These are phyloP conservation scores for Sus scrofa DNA, from an alignment of 2,113 vertebrate species.

Conservation along the genomic window DNA sequence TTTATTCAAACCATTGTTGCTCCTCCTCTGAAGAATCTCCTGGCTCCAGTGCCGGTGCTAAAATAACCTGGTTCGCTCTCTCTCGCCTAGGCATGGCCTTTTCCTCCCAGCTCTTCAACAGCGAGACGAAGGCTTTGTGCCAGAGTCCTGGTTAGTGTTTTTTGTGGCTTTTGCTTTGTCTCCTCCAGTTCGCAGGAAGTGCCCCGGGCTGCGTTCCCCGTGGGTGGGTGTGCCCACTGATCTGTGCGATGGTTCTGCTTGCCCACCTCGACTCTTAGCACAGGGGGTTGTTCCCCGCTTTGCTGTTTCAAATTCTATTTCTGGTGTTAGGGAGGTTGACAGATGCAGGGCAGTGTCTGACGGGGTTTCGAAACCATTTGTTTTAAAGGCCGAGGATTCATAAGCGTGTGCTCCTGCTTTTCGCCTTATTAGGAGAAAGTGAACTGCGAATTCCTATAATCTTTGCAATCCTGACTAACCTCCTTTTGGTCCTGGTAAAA, in stretches of 20 bases:
- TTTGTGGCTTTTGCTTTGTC: neutral
- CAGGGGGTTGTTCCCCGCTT: neutral
- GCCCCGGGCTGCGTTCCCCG: neutral
- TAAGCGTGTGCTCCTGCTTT: neutral
- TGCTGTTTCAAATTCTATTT: neutral
- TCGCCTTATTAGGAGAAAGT: conserved; percentile 60
- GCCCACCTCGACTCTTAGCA: neutral
- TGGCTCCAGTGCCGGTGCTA: neutral
- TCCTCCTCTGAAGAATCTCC: neutral
- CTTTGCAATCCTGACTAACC: neutral
- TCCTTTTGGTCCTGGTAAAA: neutral
- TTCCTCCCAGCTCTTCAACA: neutral
- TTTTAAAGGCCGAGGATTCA: neutral
- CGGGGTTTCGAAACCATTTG: neutral
- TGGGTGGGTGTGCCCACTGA: neutral
- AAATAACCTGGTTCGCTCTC: neutral
- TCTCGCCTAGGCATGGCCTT: neutral
- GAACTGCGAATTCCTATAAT: neutral
- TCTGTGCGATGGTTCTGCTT: neutral
- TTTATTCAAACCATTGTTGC: neutral
- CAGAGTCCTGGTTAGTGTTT: neutral
- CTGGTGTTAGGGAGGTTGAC: neutral
- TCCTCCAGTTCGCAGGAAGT: neutral
- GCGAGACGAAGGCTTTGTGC: neutral
- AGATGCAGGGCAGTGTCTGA: neutral